Conservation (phyloP, 2,888 invertebrate genomes). For the Apotomis capreana region DNA sequence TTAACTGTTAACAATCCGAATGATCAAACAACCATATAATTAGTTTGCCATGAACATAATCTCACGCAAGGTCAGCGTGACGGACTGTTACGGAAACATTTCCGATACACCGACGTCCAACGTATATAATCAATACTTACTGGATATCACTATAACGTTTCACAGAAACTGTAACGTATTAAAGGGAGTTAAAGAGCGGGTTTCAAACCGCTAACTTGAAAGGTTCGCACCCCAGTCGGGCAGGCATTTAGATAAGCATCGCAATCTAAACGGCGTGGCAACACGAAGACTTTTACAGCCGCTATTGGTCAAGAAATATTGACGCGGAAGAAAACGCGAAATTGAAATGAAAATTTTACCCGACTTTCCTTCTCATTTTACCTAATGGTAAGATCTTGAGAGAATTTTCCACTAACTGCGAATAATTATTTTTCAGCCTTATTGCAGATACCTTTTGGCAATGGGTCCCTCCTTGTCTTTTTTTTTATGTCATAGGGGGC, state of each 20-base stretch:
- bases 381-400: too few relatives aligned
- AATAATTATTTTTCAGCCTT: too few relatives aligned
- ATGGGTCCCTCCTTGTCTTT: too few relatives aligned
- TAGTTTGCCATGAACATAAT: conserved; percentile 18
- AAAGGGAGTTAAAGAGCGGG: conserved; percentile 51
- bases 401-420: too few relatives aligned
- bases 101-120: conserved; percentile 46
- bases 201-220: conserved; percentile 59
- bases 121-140: conserved; percentile 1
- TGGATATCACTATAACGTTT: conserved; percentile 19
- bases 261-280: conserved; percentile 68
- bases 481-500: too few relatives aligned
- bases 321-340: conserved; percentile 43
- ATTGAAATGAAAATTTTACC: not conserved
- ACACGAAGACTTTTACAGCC: conserved; percentile 69
- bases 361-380: too few relatives aligned
- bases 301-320: conserved; percentile 47
- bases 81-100: conserved; percentile 52
- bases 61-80: conserved; percentile 44
- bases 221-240: conserved; percentile 68
- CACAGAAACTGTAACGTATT: conserved; percentile 54
- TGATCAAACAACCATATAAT: conserved; percentile 17
- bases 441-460: too few relatives aligned
- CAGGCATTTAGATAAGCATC: conserved; percentile 77
- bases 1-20: not conserved